Evolutionary conservation across 2,113 vertebrate species (phyloP), one percentile per base, ranked within the genome.

Genomic region (Sceloporus tristichus): DNA sequence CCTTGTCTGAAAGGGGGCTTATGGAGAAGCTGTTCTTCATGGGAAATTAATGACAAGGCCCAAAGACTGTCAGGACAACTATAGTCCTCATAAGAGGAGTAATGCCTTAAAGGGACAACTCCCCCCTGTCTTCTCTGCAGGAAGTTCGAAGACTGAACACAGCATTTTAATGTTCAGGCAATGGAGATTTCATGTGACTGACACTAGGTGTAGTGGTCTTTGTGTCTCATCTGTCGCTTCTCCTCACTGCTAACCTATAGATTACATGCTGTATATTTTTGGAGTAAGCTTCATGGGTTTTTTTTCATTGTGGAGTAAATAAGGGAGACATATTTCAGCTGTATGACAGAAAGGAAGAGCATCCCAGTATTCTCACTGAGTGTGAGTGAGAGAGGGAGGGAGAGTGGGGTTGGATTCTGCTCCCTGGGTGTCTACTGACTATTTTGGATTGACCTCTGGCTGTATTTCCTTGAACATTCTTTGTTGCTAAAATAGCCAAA

Each of bases 21-120:
- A 84, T 95, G 88, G 92, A 95, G 95, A 96, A 96, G 96, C 92
- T 92, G 95, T 95, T 97, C 95, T 97, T 97, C 96, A 97, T 96
- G 96, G 96, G 96, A 97, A 97, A 97, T 97, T 96, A 96, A 97
- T 96, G 95, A 95, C 88, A 93, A 96, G 92, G 95, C 96, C 95
- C 93, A 94, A 95, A 92, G 94, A 93, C 90, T 92, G 91, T 95
- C 94, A 95, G 93, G 85, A 88, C 92, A 85, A 90, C 94, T 95
- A 93, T 96, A 95, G 94, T 96, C 95, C 89, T 93, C 77, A 6
- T 79, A 81, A 88, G 92, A 90, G 90, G 94, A 93, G 88, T 91
- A 85, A 82, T 90, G 93, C 85, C 90, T 95, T 91, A 90, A 94
- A 93, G 94, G 91, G 91, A 91, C 93, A 91, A 91, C 86, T 87